A percentile compares a stretch with the other conserved stretches of the same genome.
Conservation (phyloP, 2,888 invertebrate species). For the Campoplex nolae region DNA sequence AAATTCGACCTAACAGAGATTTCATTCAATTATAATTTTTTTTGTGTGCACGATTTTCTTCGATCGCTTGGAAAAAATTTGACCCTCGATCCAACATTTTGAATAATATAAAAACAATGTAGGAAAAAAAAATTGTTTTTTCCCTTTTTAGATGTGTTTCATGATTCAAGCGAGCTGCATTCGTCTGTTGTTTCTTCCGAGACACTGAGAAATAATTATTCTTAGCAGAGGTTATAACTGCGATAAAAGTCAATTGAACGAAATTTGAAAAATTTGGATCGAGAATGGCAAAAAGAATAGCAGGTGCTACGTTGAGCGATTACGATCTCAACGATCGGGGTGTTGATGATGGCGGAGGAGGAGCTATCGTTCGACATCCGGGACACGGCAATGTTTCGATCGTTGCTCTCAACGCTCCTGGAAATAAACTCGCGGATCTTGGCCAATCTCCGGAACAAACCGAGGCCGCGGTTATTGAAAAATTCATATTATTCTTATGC, state of each 20-base stretch:
- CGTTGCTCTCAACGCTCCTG: conserved; percentile 38
- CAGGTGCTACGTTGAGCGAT: conserved; percentile 15
- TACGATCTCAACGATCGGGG: conserved; percentile 25
- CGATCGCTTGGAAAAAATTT: neutral
- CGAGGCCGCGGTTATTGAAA: conserved; percentile 37
- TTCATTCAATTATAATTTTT: conserved; percentile 51
- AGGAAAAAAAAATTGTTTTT: neutral
- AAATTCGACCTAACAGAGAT: conserved; percentile 71
- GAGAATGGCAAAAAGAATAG: too few species aligned
- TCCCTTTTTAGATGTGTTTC: neutral
- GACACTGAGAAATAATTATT: neutral
- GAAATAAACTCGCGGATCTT: conserved; percentile 46
- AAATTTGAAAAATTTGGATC: too few species aligned
- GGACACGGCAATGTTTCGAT: conserved; percentile 31
- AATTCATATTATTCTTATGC: neutral
- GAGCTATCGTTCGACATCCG: conserved; percentile 10
- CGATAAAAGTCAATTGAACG: neutral
- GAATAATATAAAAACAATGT: neutral
- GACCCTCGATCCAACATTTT: neutral
- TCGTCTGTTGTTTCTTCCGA: neutral
- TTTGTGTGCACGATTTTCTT: neutral
- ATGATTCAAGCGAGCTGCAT: too few species aligned
- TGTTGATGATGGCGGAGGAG: neutral
- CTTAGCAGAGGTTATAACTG: neutral
- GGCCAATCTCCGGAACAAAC: conserved; percentile 52